Evolutionary conservation across 30 jellyfish, hydroid and myxozoan species (phyloP).

Genomic region (Phacellophora camtschatica): DNA sequence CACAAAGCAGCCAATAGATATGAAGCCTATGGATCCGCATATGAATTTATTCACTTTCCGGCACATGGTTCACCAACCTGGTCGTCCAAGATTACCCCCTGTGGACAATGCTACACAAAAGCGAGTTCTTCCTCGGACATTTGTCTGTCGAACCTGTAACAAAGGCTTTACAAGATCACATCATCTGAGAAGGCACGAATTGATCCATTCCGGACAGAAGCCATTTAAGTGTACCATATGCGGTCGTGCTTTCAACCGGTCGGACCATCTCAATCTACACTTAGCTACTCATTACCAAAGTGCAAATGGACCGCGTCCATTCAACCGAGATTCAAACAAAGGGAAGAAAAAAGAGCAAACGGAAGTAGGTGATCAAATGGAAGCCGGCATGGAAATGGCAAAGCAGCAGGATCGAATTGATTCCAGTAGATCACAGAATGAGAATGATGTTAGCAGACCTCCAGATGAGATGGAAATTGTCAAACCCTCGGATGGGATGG

Average conservation of each 20-base stretch:
- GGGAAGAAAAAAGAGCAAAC: constrained; percentile 27
- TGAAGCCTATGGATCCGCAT: constrained; percentile 35
- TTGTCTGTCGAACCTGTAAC: constrained; percentile 64
- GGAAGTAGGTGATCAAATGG: neutral
- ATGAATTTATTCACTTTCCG: constrained; percentile 53
- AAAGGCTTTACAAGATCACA: constrained; percentile 65
- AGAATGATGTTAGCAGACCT: neutral
- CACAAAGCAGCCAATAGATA: constrained; percentile 1
- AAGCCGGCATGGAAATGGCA: neutral
- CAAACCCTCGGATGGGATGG: neutral
- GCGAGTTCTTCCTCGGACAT: constrained; percentile 66
- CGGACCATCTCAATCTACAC: constrained; percentile 66
- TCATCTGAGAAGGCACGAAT: constrained; percentile 59
- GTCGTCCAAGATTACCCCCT: constrained; percentile 7
- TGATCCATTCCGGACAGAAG: constrained; percentile 63
- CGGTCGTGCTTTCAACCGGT: constrained; percentile 70
- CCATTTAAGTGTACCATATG: constrained; percentile 70
- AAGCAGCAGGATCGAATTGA: neutral
- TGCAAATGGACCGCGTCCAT: constrained; percentile 46
- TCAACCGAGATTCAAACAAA: constrained; percentile 22
- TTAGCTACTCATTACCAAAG: constrained; percentile 69
- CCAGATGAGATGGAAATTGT: neutral
- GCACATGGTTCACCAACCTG: constrained; percentile 53
- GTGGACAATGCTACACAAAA: constrained; percentile 11
- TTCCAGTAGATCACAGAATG: neutral